These are phyloP conservation scores for Microctonus aethiopoides DNA, from an alignment of 2,888 invertebrate species.

Conservation along the genomic window DNA sequence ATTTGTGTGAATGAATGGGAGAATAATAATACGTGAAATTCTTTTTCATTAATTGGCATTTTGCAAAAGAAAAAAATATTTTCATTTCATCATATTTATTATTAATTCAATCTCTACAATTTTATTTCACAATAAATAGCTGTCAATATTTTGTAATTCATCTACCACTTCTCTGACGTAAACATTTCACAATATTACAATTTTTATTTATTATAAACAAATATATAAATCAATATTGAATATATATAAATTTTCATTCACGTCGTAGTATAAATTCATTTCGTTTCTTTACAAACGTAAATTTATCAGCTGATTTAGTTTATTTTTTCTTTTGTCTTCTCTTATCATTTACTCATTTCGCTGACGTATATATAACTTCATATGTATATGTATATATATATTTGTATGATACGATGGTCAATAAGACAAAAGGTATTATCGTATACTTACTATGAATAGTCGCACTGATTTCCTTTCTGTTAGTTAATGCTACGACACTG, in stretches of 20 bases:
- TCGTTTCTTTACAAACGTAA: too few relatives aligned
- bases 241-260: not conserved
- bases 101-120: too few relatives aligned
- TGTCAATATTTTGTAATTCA: not conserved
- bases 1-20: not conserved
- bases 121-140: not conserved
- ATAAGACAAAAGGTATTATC: constrained; percentile 49
- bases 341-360: not conserved
- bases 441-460: constrained; percentile 54
- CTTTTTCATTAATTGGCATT: too few relatives aligned
- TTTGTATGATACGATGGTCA: constrained; percentile 22
- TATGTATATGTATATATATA: not conserved
- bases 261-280: too few relatives aligned
- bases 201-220: too few relatives aligned
- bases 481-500: constrained; percentile 43
- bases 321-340: not conserved
- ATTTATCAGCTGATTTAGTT: not conserved
- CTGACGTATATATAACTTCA: not conserved
- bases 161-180: not conserved
- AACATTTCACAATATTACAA: too few relatives aligned
- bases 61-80: not conserved
- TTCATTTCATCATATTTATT: not conserved
- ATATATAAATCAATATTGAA: too few relatives aligned
- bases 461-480: constrained; percentile 54
- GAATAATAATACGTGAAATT: not conserved